These are phyloP conservation scores for Dinomys branickii DNA, from an alignment of 2,113 vertebrate species.

Conservation along the genomic window DNA sequence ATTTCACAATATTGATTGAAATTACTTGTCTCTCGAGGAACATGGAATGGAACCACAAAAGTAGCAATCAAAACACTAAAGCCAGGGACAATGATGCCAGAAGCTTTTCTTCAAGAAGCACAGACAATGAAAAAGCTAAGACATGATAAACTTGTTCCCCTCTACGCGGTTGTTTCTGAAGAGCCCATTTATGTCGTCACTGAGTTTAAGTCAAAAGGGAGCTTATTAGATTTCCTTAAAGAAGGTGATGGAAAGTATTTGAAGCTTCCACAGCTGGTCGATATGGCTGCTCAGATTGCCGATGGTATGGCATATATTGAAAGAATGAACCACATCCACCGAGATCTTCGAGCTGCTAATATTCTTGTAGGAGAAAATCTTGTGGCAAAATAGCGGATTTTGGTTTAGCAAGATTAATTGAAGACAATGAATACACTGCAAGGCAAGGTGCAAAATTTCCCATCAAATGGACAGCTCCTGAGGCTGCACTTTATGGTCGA, in stretches of 20 bases:
- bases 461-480: slow-evolving; percentile 98
- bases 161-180: too few species aligned
- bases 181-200: too few species aligned
- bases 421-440: slow-evolving; percentile 97
- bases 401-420: slow-evolving; percentile 96
- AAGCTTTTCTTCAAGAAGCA: too few species aligned
- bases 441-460: slow-evolving; percentile 99
- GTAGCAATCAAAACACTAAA: too few species aligned
- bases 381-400: slow-evolving; percentile 98
- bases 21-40: too few species aligned
- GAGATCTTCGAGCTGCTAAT: slow-evolving; percentile 96
- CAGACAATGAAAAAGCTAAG: too few species aligned
- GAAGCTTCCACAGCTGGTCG: slow-evolving; percentile 94
- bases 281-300: slow-evolving; percentile 98
- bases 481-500: slow-evolving; percentile 94
- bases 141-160: too few species aligned
- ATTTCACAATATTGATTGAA: too few species aligned
- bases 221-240: slow-evolving; percentile 96
- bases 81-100: too few species aligned
- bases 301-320: slow-evolving; percentile 99
- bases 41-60: too few species aligned
- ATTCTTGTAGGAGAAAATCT: slow-evolving; percentile 97
- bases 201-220: slow-evolving; percentile 85
- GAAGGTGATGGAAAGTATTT: slow-evolving; percentile 96
- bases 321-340: slow-evolving; percentile 99